A percentile compares a stretch with the other conserved stretches of the same genome.
Conservation (phyloP, 2,113 vertebrate genomes). For the Brachypteracias leptosomus region DNA sequence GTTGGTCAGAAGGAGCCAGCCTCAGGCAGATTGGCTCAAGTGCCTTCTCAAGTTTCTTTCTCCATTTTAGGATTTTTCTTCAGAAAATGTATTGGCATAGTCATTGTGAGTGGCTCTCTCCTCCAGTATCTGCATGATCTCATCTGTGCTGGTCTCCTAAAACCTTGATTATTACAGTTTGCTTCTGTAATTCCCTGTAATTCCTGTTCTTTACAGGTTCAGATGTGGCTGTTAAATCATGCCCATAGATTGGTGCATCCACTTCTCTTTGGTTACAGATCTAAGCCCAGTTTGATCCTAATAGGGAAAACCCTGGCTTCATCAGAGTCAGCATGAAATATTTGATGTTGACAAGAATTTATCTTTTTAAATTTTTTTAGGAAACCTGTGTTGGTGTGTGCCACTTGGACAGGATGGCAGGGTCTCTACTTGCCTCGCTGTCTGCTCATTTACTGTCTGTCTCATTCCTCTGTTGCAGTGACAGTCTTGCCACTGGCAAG, state of each 20-base stretch:
- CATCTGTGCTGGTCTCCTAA: neutral
- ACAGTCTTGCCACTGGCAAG: neutral
- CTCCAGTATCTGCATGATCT: neutral
- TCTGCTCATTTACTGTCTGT: neutral
- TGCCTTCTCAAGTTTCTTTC: neutral
- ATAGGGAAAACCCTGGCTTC: neutral
- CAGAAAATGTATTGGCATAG: neutral
- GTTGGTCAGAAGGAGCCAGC: neutral
- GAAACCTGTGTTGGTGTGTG: neutral
- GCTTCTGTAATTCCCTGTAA: neutral
- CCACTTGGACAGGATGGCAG: neutral
- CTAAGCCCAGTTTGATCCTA: neutral
- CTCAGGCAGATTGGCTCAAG: neutral
- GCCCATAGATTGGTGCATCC: neutral
- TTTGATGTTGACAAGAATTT: neutral
- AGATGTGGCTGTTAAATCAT: neutral
- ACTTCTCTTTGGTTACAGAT: neutral
- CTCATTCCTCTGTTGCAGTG: neutral
- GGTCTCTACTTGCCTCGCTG: neutral
- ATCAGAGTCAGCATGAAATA: neutral
- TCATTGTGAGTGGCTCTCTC: fast-evolving
- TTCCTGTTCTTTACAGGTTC: neutral
- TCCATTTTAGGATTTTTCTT: neutral
- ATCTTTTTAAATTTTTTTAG: neutral
- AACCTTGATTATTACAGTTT: neutral